These are phyloP conservation scores for Napeogenes inachia DNA, from an alignment of 2,888 invertebrate genomes.

Conservation along the genomic window DNA sequence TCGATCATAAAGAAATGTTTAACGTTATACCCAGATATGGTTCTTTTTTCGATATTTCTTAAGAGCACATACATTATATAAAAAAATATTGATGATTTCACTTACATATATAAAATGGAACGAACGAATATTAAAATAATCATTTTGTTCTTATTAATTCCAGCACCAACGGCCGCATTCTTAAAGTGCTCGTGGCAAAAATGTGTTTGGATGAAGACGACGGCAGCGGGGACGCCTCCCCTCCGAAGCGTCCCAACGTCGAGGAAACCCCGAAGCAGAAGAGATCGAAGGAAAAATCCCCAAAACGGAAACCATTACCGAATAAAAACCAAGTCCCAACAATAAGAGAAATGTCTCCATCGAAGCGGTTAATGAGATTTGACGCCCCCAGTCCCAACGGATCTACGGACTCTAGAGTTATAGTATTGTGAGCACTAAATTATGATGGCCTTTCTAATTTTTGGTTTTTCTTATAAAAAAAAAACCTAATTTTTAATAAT, in stretches of 20 bases:
- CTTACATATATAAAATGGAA: too few species aligned
- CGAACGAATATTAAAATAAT: neutral
- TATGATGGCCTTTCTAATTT: neutral
- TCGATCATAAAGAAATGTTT: too few species aligned
- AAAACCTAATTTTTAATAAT: neutral
- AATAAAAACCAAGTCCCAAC: neutral
- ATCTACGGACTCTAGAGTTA: conserved; percentile 54
- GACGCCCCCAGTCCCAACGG: conserved; percentile 69
- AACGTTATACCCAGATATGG: too few species aligned
- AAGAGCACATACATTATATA: too few species aligned
- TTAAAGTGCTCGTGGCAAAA: conserved; percentile 64
- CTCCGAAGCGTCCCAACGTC: conserved; percentile 17
- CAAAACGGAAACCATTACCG: neutral
- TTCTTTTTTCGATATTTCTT: too few species aligned
- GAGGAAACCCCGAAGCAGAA: neutral
- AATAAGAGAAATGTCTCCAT: conserved; percentile 34
- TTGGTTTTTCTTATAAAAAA: neutral
- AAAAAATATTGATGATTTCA: too few species aligned
- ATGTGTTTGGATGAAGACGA: conserved; percentile 47
- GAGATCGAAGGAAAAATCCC: neutral
- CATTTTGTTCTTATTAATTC: conserved; percentile 8
- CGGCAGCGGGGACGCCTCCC: conserved; percentile 17
- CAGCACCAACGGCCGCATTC: conserved; percentile 50
- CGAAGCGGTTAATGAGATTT: conserved; percentile 37
- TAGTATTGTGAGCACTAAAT: conserved; percentile 57